phyloP scores from a whole-genome alignment of 2,113 vertebrate genomes.

The Dasyurus viverrinus region DNA sequence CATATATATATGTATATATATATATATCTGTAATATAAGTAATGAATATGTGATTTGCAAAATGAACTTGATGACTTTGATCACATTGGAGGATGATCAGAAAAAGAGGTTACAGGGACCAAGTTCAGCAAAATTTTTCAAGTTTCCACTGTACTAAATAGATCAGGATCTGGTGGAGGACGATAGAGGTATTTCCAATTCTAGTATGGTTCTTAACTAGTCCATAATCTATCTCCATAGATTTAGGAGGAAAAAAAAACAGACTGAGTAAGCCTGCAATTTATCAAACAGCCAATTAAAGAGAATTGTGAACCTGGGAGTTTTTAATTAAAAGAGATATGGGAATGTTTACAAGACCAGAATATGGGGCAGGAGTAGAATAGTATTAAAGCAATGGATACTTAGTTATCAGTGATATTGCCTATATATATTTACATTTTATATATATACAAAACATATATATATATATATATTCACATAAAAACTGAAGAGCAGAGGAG shows the following conservation, averaged over 20 bases:
- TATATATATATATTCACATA: neutral
- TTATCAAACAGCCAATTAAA: neutral
- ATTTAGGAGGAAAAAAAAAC: neutral
- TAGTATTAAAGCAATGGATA: neutral
- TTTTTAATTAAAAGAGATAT: slow-evolving; percentile 1
- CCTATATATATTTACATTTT: neutral
- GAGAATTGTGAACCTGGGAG: neutral
- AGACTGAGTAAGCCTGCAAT: neutral
- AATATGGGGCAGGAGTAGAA: neutral
- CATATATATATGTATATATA: too few relatives aligned
- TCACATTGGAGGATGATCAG: neutral
- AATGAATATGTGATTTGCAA: neutral
- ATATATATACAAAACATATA: too few relatives aligned
- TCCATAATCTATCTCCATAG: neutral
- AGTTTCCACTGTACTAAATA: neutral
- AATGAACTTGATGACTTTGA: neutral
- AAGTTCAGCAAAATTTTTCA: neutral
- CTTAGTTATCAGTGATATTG: neutral
- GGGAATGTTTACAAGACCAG: neutral
- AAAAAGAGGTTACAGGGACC: neutral
- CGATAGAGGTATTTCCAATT: neutral
- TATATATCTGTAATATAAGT: neutral
- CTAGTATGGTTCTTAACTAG: neutral
- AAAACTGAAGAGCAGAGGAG: neutral
- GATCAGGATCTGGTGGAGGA: too few relatives aligned